These are phyloP conservation scores for Hassar affinis DNA, from an alignment of 2,113 vertebrate genomes.

Conservation along the genomic window DNA sequence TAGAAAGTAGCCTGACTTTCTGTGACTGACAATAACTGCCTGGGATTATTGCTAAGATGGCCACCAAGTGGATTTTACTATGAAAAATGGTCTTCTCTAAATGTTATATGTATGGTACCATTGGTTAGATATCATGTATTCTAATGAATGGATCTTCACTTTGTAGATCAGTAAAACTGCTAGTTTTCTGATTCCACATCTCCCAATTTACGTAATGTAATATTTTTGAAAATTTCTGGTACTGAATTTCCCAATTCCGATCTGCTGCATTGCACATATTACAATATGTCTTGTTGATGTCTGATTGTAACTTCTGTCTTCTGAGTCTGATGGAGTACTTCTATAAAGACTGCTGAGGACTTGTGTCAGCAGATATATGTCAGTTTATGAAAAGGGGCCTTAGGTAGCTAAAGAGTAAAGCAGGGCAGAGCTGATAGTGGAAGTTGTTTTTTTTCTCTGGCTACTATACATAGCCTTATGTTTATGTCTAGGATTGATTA, in stretches of 20 bases:
- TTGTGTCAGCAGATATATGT: neutral
- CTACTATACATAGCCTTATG: neutral
- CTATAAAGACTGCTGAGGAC: neutral
- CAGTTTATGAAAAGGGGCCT: neutral
- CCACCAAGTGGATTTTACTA: neutral
- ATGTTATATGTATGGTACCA: neutral
- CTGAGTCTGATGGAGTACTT: neutral
- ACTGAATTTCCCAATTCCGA: neutral
- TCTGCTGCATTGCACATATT: neutral
- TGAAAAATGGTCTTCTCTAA: neutral
- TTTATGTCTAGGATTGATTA: neutral
- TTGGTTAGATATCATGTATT: neutral
- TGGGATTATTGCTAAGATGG: neutral
- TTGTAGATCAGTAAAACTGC: neutral
- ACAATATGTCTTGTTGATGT: neutral
- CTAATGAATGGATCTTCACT: neutral
- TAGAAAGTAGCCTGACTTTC: neutral
- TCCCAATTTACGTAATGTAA: neutral
- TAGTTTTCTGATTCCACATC: neutral
- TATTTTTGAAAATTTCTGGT: neutral
- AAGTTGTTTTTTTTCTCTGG: neutral
- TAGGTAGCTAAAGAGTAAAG: neutral
- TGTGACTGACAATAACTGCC: neutral
- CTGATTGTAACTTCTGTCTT: neutral
- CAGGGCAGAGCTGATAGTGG: neutral